These are phyloP conservation scores for Hoplostethus mediterraneus DNA, from an alignment of 2,797 vertebrate genomes.

Conservation along the genomic window DNA sequence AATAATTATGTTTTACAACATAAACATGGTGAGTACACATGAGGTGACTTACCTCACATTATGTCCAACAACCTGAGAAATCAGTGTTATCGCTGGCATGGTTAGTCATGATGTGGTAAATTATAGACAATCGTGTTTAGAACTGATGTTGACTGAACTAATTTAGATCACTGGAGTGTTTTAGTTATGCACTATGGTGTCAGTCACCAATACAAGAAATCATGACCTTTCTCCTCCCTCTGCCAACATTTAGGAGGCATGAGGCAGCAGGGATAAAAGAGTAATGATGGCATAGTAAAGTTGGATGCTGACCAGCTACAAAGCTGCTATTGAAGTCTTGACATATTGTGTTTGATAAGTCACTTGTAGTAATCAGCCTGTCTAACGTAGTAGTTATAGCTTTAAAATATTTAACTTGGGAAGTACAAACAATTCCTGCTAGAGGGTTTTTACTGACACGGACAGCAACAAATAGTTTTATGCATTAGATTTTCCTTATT, in stretches of 20 bases:
- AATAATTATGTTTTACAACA: constrained; percentile 39
- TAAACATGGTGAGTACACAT: constrained; percentile 30
- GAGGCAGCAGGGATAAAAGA: no score
- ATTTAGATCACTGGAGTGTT: not conserved
- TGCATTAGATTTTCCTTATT: no score
- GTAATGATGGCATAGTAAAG: no score
- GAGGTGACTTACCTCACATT: constrained; percentile 36
- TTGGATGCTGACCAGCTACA: no score
- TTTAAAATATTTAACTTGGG: no score
- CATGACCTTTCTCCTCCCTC: not conserved
- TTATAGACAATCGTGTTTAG: not conserved
- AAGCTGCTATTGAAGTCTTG: no score
- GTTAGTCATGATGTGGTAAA: not conserved
- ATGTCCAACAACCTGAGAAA: no score
- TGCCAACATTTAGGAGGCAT: not conserved
- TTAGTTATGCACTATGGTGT: not conserved
- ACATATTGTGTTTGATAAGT: not conserved
- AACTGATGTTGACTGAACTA: no score
- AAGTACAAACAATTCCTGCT: not conserved
- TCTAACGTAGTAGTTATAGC: no score
- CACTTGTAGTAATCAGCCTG: no score
- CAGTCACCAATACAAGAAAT: not conserved
- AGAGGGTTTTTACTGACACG: no score
- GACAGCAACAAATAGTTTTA: no score
- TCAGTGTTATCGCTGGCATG: not conserved